A percentile compares a stretch with the other conserved stretches of the same genome.
These are phyloP conservation scores for Drosophila obscura DNA, from an alignment of 1,140 invertebrate species.

Conservation along the genomic window DNA sequence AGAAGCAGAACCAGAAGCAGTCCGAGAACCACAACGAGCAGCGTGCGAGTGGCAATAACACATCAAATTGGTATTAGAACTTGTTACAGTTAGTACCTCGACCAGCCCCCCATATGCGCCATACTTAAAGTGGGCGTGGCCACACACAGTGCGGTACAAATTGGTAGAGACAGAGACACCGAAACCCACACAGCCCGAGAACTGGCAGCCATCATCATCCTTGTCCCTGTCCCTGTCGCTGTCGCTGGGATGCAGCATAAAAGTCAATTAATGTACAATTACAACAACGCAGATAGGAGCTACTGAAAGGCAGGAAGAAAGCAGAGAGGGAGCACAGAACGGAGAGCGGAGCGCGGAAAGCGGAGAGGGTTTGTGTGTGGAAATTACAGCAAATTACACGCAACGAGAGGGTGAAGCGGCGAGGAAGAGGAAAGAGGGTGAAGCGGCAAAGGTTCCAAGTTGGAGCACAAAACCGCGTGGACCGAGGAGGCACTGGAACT, in stretches of 20 bases:
- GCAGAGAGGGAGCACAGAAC: conserved; percentile 11
- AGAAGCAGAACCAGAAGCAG: no score
- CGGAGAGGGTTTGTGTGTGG: neutral
- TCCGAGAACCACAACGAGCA: no score
- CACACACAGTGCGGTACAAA: conserved; percentile 24
- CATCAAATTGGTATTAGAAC: conserved; percentile 76
- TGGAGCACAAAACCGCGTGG: conserved; percentile 55
- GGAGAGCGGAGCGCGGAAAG: neutral
- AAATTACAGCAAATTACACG: conserved; percentile 77
- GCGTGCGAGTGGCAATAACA: conserved; percentile 45
- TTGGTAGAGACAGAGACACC: conserved; percentile 40
- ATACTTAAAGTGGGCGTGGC: conserved; percentile 5
- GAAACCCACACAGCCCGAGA: neutral
- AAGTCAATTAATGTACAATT: conserved; percentile 82
- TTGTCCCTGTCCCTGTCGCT: conserved; percentile 11
- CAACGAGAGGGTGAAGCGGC: conserved; percentile 55
- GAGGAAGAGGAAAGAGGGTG: neutral
- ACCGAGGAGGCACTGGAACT: conserved; percentile 22
- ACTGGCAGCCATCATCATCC: neutral
- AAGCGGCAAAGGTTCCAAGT: conserved; percentile 40
- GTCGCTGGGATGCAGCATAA: conserved; percentile 55
- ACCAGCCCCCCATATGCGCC: conserved; percentile 2
- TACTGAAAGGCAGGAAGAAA: conserved; percentile 20
- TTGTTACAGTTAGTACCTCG: conserved; percentile 33
- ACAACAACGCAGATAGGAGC: conserved; percentile 36